Conservation (phyloP, 35 echinoderm and acorn worm genomes). For the Strongylocentrotus purpuratus region DNA sequence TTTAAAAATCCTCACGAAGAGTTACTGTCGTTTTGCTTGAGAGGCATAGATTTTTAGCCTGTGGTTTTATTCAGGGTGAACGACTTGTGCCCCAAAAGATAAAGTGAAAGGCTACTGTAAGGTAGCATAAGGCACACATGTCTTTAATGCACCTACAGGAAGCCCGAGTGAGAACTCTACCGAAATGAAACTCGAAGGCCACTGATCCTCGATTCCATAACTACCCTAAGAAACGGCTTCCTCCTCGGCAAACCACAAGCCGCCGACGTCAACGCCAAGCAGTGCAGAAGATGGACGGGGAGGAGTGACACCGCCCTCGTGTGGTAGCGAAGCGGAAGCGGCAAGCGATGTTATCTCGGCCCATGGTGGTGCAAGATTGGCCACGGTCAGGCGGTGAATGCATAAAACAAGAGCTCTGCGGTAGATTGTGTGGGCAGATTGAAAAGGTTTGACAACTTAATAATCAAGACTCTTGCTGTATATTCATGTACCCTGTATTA, state of each 20-base stretch:
- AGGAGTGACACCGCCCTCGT: slow-evolving; percentile 6
- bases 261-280: not conserved
- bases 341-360: not conserved
- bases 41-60: not conserved
- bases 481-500: too few species aligned
- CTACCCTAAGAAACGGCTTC: not conserved
- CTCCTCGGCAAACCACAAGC: not conserved
- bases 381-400: not conserved
- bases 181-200: not conserved
- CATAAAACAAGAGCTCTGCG: not conserved
- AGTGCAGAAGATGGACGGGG: not conserved
- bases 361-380: not conserved
- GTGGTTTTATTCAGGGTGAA: not conserved
- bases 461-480: not conserved
- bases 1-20: too few species aligned
- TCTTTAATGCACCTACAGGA: not conserved
- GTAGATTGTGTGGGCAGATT: not conserved
- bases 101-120: not conserved
- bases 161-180: not conserved
- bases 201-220: not conserved
- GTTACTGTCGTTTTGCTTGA: not conserved
- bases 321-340: not conserved
- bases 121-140: not conserved
- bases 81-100: not conserved
- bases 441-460: not conserved